Base-by-base conservation (phyloP, 1,140 invertebrate species). In the Mercenaria mercenaria region DNA sequence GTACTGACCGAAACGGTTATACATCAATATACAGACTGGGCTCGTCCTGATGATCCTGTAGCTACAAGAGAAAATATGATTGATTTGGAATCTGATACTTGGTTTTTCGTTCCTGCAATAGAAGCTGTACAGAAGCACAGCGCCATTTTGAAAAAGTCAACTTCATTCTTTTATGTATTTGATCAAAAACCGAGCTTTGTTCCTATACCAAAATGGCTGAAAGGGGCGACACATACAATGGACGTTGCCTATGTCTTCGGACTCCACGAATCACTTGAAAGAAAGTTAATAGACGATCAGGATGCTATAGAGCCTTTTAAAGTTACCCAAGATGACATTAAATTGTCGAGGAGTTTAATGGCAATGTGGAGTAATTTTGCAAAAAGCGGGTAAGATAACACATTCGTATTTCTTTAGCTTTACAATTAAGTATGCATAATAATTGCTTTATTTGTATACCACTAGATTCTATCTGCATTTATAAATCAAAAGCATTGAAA, bases 331-430 rank as follows among this genome's bases (percentile, higher is more conserved):
- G 97, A 98, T 29, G 99, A 99, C 96, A 97, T 98, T 69, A 97
- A 97, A 43, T 96, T 99, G 23, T 98, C 98, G 0, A 98, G 99
- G 95, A 97, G 97, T 84, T 97, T 99, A 74, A 99, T 99, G 97
- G 97, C 97, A 37, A 99, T 99, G 94, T 98, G 98, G 96, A 97
- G 98, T 20, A 99, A 99, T 96, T 99, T 99, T 95, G 98, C 98
- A 11, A 98, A 98, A 94, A 98, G 97, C 26, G 99, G 99, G 99
- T 99, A 96, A 97, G 97, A 97, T n/a, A n/a, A n/a, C n/a, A n/a
- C n/a, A n/a, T n/a, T 47, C 43, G 6, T 47, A 47, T 8, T 8
- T 47, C 15, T 6, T 47, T 47, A 47, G 43, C 43, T n/a, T 8
- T 8, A 15, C 43, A 47, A 15, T 47, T 47, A 6, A 47, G 15